phyloP scores from a whole-genome alignment of 2,888 invertebrate genomes.

The Anodontia alba region DNA sequence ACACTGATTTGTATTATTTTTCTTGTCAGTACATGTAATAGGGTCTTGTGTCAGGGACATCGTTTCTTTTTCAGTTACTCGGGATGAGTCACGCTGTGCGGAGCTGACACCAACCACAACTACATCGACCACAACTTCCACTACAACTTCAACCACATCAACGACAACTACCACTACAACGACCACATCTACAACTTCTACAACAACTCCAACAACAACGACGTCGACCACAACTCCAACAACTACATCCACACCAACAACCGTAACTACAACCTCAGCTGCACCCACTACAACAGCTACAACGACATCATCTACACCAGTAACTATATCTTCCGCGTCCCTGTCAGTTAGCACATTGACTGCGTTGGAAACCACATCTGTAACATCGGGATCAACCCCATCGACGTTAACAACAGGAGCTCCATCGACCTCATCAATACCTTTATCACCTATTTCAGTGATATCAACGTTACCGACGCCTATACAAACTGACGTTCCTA shows the following conservation, averaged over 20 bases:
- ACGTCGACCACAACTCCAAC: not conserved
- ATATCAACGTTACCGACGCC: not conserved
- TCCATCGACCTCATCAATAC: not conserved
- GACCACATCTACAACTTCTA: not conserved
- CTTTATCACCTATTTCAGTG: not conserved
- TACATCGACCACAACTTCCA: not conserved
- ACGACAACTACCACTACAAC: not conserved
- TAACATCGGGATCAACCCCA: not conserved
- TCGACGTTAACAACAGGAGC: not conserved
- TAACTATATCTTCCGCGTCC: not conserved
- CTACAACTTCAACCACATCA: not conserved
- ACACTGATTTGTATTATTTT: no score
- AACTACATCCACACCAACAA: not conserved
- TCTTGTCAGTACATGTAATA: no score
- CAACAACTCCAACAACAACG: not conserved
- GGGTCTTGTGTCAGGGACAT: no score
- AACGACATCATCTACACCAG: not conserved
- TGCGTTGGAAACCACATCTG: not conserved
- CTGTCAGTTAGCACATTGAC: not conserved
- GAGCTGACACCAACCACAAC: not conserved
- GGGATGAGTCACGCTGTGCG: no score
- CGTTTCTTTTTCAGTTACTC: no score
- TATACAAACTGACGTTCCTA: not conserved
- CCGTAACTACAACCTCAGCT: not conserved
- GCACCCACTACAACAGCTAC: not conserved